phyloP scores from a whole-genome alignment of 2,797 vertebrate species.

The Acestrorhynchus altus region DNA sequence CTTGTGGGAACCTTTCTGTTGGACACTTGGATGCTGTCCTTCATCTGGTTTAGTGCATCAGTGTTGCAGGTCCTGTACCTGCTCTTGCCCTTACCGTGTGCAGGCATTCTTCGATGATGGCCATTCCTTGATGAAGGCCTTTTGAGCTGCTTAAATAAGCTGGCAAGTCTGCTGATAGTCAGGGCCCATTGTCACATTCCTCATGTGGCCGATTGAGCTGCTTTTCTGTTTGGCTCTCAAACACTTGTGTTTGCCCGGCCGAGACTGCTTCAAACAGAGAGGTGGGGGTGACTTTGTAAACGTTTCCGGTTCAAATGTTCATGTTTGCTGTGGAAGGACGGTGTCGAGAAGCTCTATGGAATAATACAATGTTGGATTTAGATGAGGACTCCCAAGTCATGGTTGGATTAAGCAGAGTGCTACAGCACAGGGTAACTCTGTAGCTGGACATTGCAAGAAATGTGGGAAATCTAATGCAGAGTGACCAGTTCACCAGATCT shows the following conservation, averaged over 20 bases:
- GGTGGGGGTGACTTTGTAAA: conserved; percentile 54
- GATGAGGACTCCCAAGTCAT: conserved; percentile 33
- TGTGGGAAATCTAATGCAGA: background rate
- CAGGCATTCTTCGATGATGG: conserved; percentile 65
- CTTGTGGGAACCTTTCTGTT: conserved; percentile 37
- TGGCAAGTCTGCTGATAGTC: conserved; percentile 54
- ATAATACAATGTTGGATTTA: conserved; percentile 61
- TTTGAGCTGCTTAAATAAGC: conserved; percentile 69
- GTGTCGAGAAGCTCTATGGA: background rate
- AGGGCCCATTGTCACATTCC: conserved; percentile 78
- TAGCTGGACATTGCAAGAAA: background rate
- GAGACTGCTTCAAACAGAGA: conserved; percentile 63
- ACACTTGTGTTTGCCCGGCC: conserved; percentile 67
- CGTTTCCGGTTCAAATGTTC: conserved; percentile 74
- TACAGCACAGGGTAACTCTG: background rate
- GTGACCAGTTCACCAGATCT: background rate
- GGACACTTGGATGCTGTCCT: background rate
- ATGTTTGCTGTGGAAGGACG: conserved; percentile 51
- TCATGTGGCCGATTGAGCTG: conserved; percentile 75
- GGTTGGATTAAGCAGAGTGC: background rate
- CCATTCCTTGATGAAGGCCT: too few relatives aligned
- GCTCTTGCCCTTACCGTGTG: conserved; percentile 33
- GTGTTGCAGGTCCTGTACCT: conserved; percentile 20
- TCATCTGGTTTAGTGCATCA: conserved; percentile 2
- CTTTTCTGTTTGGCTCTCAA: conserved; percentile 76